Evolutionary conservation across 2,888 invertebrate genomes (phyloP), one percentile per base, ranked within the genome.

Genomic region (Thalpophila matura): DNA sequence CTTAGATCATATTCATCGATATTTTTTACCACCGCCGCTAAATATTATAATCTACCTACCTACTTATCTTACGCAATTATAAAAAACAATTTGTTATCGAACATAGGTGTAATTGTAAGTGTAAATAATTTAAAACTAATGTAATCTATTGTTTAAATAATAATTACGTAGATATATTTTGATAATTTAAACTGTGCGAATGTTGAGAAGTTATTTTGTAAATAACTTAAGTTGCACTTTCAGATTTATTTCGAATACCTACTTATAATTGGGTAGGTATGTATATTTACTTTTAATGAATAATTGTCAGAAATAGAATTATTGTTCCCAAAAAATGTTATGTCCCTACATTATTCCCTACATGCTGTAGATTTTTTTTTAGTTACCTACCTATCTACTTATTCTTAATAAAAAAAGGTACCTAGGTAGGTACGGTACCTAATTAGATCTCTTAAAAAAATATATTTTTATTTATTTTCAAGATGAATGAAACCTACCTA

Each of bases 81-180:
- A 74, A 60, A 56, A 63, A 53, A 63, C 46, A 61, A 31, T 73
- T 59, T 55, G 43, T 26, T 67, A 55, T 66, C 31, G 35, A 61
- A 38, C 26, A 46, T 59, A 55, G 69, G 29, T 26, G 59, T 78
- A 78, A 43, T 35, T 10, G 20, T 63, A 75, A 56, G 43, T 77
- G 79, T 77, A 79, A 66, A 77, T 77, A 77, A 68, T 57, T 66
- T 66, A 50, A 62, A 59, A 61, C 14, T 56, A 74, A 62, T 50
- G 43, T 75, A 71, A 66, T 57, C 55, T 65, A 65, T 72, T 7
- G 26, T 18, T 26, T 57, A 26, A 51, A 40, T 64, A 18, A 59
- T 46, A 59, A 49, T 29, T 35, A 53, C 51, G 59, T 71, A 78
- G 65, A 61, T 75, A 78, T 67, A 59, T 66, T 56, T 68, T 68